Percentiles rank a stretch among this genome's conserved stretches.
Evolutionary conservation across 1,140 invertebrate genomes (phyloP).

Genomic region (Nymphalis io): DNA sequence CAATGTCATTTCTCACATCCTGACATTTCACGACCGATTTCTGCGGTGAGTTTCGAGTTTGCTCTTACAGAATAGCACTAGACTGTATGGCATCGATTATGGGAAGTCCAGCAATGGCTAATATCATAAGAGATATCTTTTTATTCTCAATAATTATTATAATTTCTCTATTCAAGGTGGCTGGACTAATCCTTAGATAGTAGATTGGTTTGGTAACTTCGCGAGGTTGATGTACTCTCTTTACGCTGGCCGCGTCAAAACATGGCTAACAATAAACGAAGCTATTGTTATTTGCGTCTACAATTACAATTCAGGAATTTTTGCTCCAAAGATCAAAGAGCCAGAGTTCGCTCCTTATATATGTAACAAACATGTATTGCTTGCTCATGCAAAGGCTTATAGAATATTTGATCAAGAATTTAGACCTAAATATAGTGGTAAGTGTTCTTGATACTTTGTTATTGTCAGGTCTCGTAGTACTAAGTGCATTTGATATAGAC

Average conservation of each 20-base stretch:
- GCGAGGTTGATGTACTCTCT: constrained; percentile 40
- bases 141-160: not conserved
- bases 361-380: constrained; percentile 80
- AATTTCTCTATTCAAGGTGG: constrained; percentile 18
- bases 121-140: not conserved
- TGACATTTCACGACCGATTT: too few species aligned
- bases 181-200: constrained; percentile 33
- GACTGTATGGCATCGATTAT: too few species aligned
- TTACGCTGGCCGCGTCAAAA: constrained; percentile 82
- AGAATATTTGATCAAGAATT: constrained; percentile 80
- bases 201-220: constrained; percentile 33
- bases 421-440: constrained; percentile 26
- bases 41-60: too few species aligned
- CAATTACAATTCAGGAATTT: constrained; percentile 75
- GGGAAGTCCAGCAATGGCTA: not conserved
- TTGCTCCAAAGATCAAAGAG: constrained; percentile 74
- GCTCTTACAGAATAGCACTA: too few species aligned
- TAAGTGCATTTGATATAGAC: too few species aligned
- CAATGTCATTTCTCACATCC: too few species aligned
- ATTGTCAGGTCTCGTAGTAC: too few species aligned
- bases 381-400: constrained; percentile 82
- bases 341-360: constrained; percentile 74
- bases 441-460: not conserved
- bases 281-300: constrained; percentile 81
- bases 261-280: constrained; percentile 86